Conservation (phyloP, 2,888 invertebrate genomes). For the Podotricha telesiphe region DNA sequence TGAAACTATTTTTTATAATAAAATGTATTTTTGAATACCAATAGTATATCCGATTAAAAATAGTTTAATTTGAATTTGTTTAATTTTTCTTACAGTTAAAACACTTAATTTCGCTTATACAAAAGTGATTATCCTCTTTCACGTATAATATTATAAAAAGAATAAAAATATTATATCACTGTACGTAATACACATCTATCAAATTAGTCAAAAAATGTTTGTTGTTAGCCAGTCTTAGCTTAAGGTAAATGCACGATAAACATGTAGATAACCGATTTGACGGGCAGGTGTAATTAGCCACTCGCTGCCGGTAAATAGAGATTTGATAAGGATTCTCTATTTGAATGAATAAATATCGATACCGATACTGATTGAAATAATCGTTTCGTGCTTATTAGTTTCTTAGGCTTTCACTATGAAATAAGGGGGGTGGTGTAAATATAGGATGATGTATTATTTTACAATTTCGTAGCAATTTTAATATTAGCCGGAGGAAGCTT, state of each 20-base stretch:
- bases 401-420: neutral
- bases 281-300: slow-evolving; percentile 78
- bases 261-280: slow-evolving; percentile 64
- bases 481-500: too few species aligned
- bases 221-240: slow-evolving; percentile 48
- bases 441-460: too few species aligned
- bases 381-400: slow-evolving; percentile 6
- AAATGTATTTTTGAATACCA: too few species aligned
- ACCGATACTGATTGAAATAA: slow-evolving; percentile 11
- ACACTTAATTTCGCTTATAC: too few species aligned
- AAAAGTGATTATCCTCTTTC: too few species aligned
- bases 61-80: too few species aligned
- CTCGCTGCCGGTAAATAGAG: slow-evolving; percentile 64
- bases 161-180: neutral
- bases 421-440: too few species aligned
- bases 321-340: slow-evolving; percentile 56
- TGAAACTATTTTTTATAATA: too few species aligned
- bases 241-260: slow-evolving; percentile 67
- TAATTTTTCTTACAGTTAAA: too few species aligned
- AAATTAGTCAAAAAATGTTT: slow-evolving; percentile 28
- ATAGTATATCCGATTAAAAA: too few species aligned
- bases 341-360: slow-evolving; percentile 25
- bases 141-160: neutral
- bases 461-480: too few species aligned
- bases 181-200: slow-evolving; percentile 13